Percentiles rank a stretch among this genome's conserved stretches.
Evolutionary conservation across 2,797 vertebrate genomes (phyloP).

Genomic region (Lacerta viridis): DNA sequence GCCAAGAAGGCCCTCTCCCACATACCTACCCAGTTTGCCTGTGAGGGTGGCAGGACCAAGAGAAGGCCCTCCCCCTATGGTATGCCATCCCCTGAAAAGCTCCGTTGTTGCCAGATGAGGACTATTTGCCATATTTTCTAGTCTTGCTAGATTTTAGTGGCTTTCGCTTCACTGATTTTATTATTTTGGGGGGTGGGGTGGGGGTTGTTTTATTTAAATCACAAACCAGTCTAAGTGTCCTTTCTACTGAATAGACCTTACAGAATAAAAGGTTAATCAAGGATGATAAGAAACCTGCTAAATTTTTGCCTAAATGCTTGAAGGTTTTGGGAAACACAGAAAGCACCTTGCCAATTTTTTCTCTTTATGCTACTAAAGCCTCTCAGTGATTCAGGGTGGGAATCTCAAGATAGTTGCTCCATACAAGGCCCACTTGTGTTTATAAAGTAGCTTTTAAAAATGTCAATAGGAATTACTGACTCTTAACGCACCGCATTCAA

Average conservation of each 20-base stretch:
- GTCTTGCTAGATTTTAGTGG: neutral
- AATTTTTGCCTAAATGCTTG: neutral
- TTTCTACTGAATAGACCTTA: neutral
- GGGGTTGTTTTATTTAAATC: neutral
- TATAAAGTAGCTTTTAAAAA: constrained; percentile 22
- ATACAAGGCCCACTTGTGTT: neutral
- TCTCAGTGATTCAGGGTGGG: neutral
- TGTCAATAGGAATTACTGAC: constrained; percentile 22
- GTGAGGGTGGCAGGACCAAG: no score
- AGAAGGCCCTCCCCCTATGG: no score
- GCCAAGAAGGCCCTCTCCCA: no score
- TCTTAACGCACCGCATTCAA: neutral
- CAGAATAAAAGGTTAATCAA: neutral
- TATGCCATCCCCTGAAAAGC: no score
- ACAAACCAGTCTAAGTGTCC: neutral
- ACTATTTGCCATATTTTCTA: neutral
- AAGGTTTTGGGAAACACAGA: neutral
- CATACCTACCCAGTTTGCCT: no score
- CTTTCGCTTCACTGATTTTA: neutral
- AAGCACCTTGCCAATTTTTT: neutral
- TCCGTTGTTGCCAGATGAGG: no score
- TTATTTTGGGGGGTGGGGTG: neutral
- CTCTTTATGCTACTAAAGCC: neutral
- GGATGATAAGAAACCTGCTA: neutral
- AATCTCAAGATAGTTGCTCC: neutral